Percentiles rank a stretch among this genome's conserved stretches.
Conservation (phyloP, 2,888 invertebrate species). For the Stictocephala bisonia region DNA sequence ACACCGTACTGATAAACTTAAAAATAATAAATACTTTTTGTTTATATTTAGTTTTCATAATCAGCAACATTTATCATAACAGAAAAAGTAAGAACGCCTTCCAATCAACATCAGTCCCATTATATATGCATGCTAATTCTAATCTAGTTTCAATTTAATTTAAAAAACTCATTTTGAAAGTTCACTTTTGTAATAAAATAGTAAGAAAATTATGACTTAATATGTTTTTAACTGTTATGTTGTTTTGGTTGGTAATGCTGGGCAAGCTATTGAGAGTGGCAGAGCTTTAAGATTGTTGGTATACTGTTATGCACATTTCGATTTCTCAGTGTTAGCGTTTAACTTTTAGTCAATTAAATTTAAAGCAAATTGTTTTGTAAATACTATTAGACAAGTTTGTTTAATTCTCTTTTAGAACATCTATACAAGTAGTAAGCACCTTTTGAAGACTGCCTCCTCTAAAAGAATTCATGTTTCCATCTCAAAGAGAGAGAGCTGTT, state of each 20-base stretch:
- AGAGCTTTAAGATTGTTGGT: background rate
- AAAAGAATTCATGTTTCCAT: too few relatives aligned
- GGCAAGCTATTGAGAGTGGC: background rate
- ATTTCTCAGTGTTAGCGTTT: slow-evolving; percentile 41
- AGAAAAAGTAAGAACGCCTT: too few relatives aligned
- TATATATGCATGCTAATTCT: too few relatives aligned
- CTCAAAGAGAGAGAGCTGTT: too few relatives aligned
- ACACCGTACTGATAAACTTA: too few relatives aligned
- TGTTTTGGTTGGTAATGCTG: background rate
- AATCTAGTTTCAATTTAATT: too few relatives aligned
- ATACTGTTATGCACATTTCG: slow-evolving; percentile 23
- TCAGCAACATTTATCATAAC: too few relatives aligned
- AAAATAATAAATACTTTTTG: too few relatives aligned
- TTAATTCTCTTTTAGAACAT: slow-evolving; percentile 5
- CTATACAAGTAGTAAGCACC: slow-evolving; percentile 1
- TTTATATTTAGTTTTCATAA: too few relatives aligned
- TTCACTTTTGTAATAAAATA: too few relatives aligned
- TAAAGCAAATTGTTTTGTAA: slow-evolving; percentile 30
- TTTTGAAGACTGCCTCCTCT: slow-evolving; percentile 19
- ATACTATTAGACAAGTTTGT: slow-evolving; percentile 18
- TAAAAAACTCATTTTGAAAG: too few relatives aligned
- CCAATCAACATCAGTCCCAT: too few relatives aligned
- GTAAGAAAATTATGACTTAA: slow-evolving; percentile 2
- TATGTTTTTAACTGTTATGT: background rate
- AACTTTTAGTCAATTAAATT: slow-evolving; percentile 46